Evolutionary conservation across 2,888 invertebrate species (phyloP).

Genomic region (Oligia strigilis): DNA sequence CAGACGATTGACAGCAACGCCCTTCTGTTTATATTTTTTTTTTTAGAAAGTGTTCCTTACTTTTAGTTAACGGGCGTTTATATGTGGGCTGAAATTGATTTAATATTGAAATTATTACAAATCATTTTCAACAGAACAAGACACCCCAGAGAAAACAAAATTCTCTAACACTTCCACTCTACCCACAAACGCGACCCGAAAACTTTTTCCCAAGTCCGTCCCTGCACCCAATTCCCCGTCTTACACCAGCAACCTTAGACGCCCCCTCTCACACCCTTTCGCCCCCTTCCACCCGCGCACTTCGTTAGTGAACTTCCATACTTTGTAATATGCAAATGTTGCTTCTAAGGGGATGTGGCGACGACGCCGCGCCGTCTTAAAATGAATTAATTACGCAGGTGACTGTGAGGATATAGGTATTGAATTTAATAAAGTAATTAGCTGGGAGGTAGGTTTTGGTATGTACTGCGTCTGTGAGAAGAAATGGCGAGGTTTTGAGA

Average conservation of each 20-base stretch:
- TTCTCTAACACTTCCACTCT: background rate
- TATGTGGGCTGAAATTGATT: background rate
- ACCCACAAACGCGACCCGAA: background rate
- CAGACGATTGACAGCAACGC: too few species aligned
- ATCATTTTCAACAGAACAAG: too few species aligned
- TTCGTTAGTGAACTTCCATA: constrained; percentile 90
- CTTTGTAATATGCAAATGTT: constrained; percentile 91
- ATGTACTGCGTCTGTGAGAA: background rate
- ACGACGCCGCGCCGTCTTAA: constrained; percentile 82
- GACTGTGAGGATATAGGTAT: constrained; percentile 71
- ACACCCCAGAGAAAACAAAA: background rate
- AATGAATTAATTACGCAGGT: constrained; percentile 91
- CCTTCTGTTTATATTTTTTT: too few species aligned
- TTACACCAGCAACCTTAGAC: constrained; percentile 87
- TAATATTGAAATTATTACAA: too few species aligned
- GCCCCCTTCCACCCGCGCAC: constrained; percentile 71
- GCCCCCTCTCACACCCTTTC: constrained; percentile 66
- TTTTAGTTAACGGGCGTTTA: too few species aligned
- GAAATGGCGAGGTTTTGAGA: background rate
- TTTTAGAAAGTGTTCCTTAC: too few species aligned
- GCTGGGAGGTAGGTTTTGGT: constrained; percentile 6
- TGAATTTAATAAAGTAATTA: constrained; percentile 65
- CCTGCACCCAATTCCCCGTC: constrained; percentile 89
- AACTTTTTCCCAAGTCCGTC: constrained; percentile 68
- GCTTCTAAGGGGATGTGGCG: constrained; percentile 84